Percentiles rank a stretch among this genome's conserved stretches.
Evolutionary conservation across 2,888 invertebrate genomes (phyloP).

Genomic region (Acronicta aceris): DNA sequence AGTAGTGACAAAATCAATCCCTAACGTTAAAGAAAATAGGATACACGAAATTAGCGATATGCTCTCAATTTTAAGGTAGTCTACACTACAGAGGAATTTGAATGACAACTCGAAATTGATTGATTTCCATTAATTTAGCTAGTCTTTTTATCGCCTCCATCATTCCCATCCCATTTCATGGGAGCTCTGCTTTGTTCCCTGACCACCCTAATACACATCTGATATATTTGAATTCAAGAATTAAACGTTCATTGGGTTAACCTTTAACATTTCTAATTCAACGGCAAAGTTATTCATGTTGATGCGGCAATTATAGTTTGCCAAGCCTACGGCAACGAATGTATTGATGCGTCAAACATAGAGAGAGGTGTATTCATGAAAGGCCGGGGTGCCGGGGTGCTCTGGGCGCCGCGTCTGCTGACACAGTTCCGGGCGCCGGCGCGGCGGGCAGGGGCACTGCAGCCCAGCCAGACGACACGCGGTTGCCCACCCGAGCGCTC

Average conservation of each 20-base stretch:
- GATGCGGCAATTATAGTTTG: slow-evolving; percentile 66
- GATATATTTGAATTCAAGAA: slow-evolving; percentile 9
- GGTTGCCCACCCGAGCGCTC: slow-evolving; percentile 79
- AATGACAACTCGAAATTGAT: too few relatives aligned
- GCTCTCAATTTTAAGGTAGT: slow-evolving; percentile 54
- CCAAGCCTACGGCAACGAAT: slow-evolving; percentile 69
- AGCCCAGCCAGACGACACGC: slow-evolving; percentile 86
- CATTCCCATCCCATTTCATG: too few relatives aligned
- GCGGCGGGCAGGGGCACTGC: slow-evolving; percentile 79
- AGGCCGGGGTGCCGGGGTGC: slow-evolving; percentile 75
- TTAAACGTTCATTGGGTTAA: slow-evolving; percentile 13
- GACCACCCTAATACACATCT: slow-evolving; percentile 9
- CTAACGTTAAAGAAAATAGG: slow-evolving; percentile 14
- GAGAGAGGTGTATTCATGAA: slow-evolving; percentile 77
- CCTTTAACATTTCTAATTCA: slow-evolving; percentile 32
- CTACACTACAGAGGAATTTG: slow-evolving; percentile 49
- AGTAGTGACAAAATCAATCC: slow-evolving; percentile 17
- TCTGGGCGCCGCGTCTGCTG: slow-evolving; percentile 81
- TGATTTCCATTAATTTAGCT: too few relatives aligned
- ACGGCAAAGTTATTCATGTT: slow-evolving; percentile 32
- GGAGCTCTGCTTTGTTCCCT: slow-evolving; percentile 21
- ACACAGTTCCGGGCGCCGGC: slow-evolving; percentile 88
- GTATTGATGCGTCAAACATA: slow-evolving; percentile 80
- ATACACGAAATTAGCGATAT: too few relatives aligned
- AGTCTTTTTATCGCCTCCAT: too few relatives aligned